Evolutionary conservation across 2,113 vertebrate species (phyloP), one percentile per base, ranked within the genome.

Genomic region (Equus quagga): DNA sequence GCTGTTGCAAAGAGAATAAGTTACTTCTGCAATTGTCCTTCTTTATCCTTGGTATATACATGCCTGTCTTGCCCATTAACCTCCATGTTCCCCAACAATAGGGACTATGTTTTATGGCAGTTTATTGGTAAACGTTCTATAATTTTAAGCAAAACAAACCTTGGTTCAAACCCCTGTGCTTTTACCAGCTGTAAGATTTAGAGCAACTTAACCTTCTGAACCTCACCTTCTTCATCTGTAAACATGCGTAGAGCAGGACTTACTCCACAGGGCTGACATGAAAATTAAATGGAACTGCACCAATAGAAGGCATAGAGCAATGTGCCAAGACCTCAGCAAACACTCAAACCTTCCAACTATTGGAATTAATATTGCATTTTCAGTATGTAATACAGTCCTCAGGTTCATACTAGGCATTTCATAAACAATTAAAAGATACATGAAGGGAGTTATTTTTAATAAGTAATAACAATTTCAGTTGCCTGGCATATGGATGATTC

Each of bases 371-470:
- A 54, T 4, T 56, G 5, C 3, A 78, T 78, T 72, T 69, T 70
- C 44, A 33, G 6, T 65, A 31, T 54, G 54, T 65, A 69, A 51
- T 6, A 80, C 0, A 58, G 7, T 76, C 41, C 21, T 62, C 12
- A 33, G 24, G 23, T 80, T 87, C 23, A 70, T 8, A 54, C 5
- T 72, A 70, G 5, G 36, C 94, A 11, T 64, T 69, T 78, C 3
- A 93, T 36, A 72, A 81, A 81, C 56, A 79, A 65, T 62, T 70
- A 36, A 89, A 41, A 82, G 58, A 31, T n/a, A 79, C 36, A 58
- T 51, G 31, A 84, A 78, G 31, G 8, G 75, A 90, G 60, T 56
- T 95, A 56, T 70, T 95, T 79, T 93, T 82, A 87, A 76, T 49
- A 33, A 76, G 13, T 36, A 70, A 86, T 65, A 64, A 75, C 6